A percentile compares a stretch with the other conserved stretches of the same genome.
These are phyloP conservation scores for Clarias gariepinus DNA, from an alignment of 2,113 vertebrate genomes.

Conservation along the genomic window DNA sequence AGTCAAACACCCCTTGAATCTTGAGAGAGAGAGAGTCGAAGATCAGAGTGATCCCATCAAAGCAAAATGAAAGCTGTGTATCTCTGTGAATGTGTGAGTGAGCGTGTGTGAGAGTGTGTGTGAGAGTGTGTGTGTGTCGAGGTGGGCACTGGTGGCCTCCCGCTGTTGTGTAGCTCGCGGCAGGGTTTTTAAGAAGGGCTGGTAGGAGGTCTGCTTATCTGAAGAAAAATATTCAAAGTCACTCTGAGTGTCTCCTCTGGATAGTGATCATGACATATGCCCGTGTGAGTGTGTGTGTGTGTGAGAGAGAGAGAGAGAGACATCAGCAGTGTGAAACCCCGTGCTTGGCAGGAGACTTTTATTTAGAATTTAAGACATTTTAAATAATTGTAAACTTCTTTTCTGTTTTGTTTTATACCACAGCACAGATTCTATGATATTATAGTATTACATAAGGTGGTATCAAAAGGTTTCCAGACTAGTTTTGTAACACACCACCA, in stretches of 20 bases:
- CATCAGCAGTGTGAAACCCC: neutral
- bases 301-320: neutral
- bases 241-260: constrained; percentile 17
- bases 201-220: constrained; percentile 29
- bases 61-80: too few species aligned
- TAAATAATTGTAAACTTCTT: neutral
- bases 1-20: too few species aligned
- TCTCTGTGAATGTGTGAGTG: neutral
- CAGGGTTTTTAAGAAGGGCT: neutral
- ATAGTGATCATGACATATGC: neutral
- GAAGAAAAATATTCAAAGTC: constrained; percentile 16
- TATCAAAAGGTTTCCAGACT: too few species aligned
- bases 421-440: neutral
- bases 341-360: neutral
- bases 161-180: constrained; percentile 27
- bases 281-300: constrained; percentile 34
- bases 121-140: neutral
- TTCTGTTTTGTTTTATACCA: neutral
- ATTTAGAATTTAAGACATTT: neutral
- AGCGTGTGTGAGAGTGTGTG: neutral
- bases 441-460: neutral
- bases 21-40: too few species aligned
- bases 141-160: constrained; percentile 23
- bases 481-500: too few species aligned
- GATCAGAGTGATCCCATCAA: too few species aligned